Base-by-base conservation (phyloP, 2,888 invertebrate genomes). In the Protodeltote pygarga region DNA sequence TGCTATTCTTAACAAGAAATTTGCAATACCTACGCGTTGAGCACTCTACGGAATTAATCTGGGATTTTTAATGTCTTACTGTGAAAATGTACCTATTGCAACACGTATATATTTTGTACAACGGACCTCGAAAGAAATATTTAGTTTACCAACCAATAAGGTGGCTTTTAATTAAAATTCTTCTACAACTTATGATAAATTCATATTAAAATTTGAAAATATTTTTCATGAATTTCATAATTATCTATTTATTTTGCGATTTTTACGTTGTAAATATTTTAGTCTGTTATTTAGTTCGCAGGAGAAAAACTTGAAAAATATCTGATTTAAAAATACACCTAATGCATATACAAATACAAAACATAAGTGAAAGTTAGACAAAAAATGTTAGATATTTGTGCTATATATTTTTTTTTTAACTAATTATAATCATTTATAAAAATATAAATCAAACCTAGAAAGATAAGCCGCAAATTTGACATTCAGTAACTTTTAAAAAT, bases 201-300 rank as follows among this genome's bases (percentile, higher is more conserved):
- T 77, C 73, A 65, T 67, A 74, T 64, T 66, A 29, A 34, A 49
- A 64, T 45, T 67, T 71, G 69, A 57, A 58, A 73, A 63, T 62
- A 73, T 71, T 73, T 73, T 69, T 71, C 53, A 62, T 57, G 39
- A 41, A 51, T 46, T 58, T 70, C 31, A 55, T 61, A 65, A 64
- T 62, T 20, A 57, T n/a, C n/a, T n/a, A n/a, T n/a, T n/a, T n/a
- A n/a, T n/a, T n/a, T 63, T 51, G 50, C 47, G 58, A 41, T 59
- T 61, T n/a, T n/a, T n/a, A n/a, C n/a, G n/a, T n/a, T n/a, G n/a
- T n/a, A n/a, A n/a, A n/a, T n/a, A n/a, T n/a, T n/a, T n/a, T n/a
- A n/a, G n/a, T n/a, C n/a, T n/a, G n/a, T n/a, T n/a, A n/a, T n/a
- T n/a, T n/a, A n/a, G n/a, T n/a, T n/a, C n/a, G n/a, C n/a, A n/a